Evolutionary conservation across 2,113 vertebrate species (phyloP).

Genomic region (Pyrgilauda ruficollis): DNA sequence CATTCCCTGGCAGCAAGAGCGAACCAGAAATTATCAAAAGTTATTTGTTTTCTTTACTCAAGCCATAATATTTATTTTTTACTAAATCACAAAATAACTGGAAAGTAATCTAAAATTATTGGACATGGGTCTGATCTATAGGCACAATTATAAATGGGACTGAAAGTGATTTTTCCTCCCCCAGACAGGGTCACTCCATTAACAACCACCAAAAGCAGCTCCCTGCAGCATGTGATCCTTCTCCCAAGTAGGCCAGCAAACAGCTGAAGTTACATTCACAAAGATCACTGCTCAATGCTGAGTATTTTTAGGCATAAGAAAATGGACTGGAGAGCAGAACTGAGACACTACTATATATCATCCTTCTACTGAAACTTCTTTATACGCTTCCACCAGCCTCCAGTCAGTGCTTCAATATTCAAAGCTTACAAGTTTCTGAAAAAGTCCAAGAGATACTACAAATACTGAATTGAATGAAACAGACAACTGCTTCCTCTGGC

Average conservation of each 20-base stretch:
- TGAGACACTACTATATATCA: neutral
- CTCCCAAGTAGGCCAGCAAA: neutral
- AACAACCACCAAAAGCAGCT: neutral
- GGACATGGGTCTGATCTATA: neutral
- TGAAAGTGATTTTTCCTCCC: neutral
- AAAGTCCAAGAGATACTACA: neutral
- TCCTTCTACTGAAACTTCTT: neutral
- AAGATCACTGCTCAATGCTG: neutral
- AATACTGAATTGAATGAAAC: neutral
- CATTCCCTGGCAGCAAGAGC: neutral
- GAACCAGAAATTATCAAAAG: neutral
- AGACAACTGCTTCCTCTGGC: neutral
- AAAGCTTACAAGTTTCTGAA: neutral
- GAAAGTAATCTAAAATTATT: neutral
- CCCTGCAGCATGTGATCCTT: neutral
- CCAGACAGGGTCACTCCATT: neutral
- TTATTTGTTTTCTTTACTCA: neutral
- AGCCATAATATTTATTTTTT: no score
- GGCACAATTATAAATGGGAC: neutral
- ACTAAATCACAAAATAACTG: neutral
- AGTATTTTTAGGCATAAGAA: constrained; percentile 15
- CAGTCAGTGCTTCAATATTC: neutral
- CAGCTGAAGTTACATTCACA: neutral
- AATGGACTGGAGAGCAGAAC: neutral
- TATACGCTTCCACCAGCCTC: neutral